Base-by-base conservation (phyloP, 2,888 invertebrate genomes). In the Latrodectus hesperus region DNA sequence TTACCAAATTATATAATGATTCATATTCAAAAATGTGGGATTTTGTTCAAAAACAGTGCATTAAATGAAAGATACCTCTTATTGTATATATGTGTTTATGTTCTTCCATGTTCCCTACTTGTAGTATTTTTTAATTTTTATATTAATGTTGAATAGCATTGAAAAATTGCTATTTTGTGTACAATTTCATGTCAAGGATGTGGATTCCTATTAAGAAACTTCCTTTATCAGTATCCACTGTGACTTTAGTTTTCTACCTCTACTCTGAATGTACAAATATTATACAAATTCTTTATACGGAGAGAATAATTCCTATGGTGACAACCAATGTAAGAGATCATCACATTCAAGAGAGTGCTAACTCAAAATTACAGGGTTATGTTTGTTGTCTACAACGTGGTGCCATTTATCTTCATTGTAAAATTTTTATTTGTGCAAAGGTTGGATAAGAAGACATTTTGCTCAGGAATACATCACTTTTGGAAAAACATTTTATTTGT, bases 181-280 rank as follows among this genome's bases (percentile, higher is more conserved):
- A 60, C 60, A 60, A 60, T 60, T 60, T n/a, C 60, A n/a, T 38
- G 38, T 38, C 60, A 60, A 60, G 12, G 60, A 12, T 60, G 60
- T 60, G 60, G 60, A 60, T 60, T 60, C 60, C 60, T 60, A 60
- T 60, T n/a, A 16, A 6, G 60, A 60, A 60, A 60, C n/a, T 60
- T 60, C 3, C 60, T 60, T 60, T 60, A 60, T 60, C 6, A 60
- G 60, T n/a, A 60, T 60, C 60, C 60, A 60, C 14, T n/a, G 16
- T n/a, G 60, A 60, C 6, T 60, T 60, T 60, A 60, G n/a, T 60
- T 60, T 60, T 60, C 60, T 60, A 55, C 22, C 26, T 53, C 55
- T 73, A 53, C 55, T 17, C 53, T 16, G 16, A 17, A 52, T 55
- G 73, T 77, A 77, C 77, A 77, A 77, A 78, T 78, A 64, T 78